phyloP scores from a whole-genome alignment of 2,888 invertebrate species.

The Drosophila basisetae region DNA sequence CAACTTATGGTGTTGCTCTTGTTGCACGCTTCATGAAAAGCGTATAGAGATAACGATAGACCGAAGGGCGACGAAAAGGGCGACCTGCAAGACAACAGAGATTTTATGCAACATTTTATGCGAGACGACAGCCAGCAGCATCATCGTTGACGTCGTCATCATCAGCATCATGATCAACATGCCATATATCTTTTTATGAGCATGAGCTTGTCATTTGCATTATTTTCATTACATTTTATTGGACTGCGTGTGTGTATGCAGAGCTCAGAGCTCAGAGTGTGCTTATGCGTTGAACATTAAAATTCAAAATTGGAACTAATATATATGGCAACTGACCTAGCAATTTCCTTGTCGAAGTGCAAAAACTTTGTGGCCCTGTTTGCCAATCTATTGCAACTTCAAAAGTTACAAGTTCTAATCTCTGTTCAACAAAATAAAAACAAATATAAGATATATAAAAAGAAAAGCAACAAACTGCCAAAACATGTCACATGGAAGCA shows the following conservation, averaged over 20 bases:
- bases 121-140: constrained; percentile 43
- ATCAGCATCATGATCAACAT: constrained; percentile 27
- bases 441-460: constrained; percentile 37
- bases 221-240: constrained; percentile 70
- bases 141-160: constrained; percentile 11
- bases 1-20: constrained; percentile 51
- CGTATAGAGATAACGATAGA: constrained; percentile 62
- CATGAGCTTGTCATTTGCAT: constrained; percentile 69
- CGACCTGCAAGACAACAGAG: constrained; percentile 13
- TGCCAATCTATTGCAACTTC: constrained; percentile 62
- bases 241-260: constrained; percentile 23
- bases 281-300: constrained; percentile 34
- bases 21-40: constrained; percentile 56
- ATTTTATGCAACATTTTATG: constrained; percentile 72
- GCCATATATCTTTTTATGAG: constrained; percentile 36
- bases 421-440: constrained; percentile 58
- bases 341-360: constrained; percentile 45
- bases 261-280: constrained; percentile 16
- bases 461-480: constrained; percentile 61
- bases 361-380: constrained; percentile 58
- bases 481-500: constrained; percentile 75
- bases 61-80: constrained; percentile 15
- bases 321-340: constrained; percentile 30
- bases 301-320: constrained; percentile 50
- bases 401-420: constrained; percentile 78